These are phyloP conservation scores for Timandra comae DNA, from an alignment of 2,888 invertebrate genomes.

Conservation along the genomic window DNA sequence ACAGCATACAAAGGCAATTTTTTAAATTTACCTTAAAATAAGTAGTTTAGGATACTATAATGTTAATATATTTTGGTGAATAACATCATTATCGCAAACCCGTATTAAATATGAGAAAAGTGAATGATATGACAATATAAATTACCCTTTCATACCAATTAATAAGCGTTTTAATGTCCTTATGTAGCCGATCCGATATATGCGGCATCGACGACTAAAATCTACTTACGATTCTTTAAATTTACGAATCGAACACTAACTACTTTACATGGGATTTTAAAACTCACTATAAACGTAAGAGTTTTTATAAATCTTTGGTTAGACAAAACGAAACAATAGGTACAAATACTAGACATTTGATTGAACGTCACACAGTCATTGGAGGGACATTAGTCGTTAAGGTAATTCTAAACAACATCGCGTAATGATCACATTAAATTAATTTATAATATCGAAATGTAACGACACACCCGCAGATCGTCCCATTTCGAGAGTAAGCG, in stretches of 20 bases:
- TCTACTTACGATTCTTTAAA: slow-evolving; percentile 67
- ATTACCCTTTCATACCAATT: slow-evolving; percentile 78
- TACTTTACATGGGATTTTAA: slow-evolving; percentile 64
- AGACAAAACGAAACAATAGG: slow-evolving; percentile 66
- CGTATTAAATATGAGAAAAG: slow-evolving; percentile 77
- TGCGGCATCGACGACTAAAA: slow-evolving; percentile 61
- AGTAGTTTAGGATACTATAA: slow-evolving; percentile 71
- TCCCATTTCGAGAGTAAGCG: slow-evolving; percentile 70
- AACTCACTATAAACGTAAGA: slow-evolving; percentile 58
- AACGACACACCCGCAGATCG: slow-evolving; percentile 55
- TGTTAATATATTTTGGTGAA: slow-evolving; percentile 74
- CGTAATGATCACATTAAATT: slow-evolving; percentile 70
- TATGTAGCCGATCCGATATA: slow-evolving; percentile 66
- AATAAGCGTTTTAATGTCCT: slow-evolving; percentile 78
- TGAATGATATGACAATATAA: slow-evolving; percentile 78
- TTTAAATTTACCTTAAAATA: slow-evolving; percentile 71
- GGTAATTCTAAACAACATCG: slow-evolving; percentile 73
- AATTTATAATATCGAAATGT: slow-evolving; percentile 63
- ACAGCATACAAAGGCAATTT: slow-evolving; percentile 71
- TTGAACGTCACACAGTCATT: slow-evolving; percentile 69
- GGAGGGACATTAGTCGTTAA: slow-evolving; percentile 73
- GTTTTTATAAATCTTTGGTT: slow-evolving; percentile 70
- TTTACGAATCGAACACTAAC: slow-evolving; percentile 69
- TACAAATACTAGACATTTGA: slow-evolving; percentile 69
- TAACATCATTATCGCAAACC: slow-evolving; percentile 77